Percentiles rank a stretch among this genome's conserved stretches.
Conservation (phyloP, 1,140 invertebrate species). For the Limonius californicus region DNA sequence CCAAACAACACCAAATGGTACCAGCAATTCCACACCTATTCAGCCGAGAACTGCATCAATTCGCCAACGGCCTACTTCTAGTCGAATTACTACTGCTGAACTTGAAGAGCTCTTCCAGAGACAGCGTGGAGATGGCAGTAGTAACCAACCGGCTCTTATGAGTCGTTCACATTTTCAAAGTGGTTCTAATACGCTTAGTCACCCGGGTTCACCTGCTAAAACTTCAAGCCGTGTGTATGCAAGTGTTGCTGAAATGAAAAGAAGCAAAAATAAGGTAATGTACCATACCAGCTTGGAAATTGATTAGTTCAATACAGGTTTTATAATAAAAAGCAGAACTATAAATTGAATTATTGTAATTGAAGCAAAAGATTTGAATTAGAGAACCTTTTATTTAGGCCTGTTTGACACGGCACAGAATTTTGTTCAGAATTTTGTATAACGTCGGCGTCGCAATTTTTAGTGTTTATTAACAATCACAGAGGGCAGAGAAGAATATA, state of each 20-base stretch:
- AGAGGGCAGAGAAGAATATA: no score
- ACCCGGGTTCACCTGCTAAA: constrained; percentile 56
- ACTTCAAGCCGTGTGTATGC: constrained; percentile 71
- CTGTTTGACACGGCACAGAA: no score
- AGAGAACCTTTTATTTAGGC: no score
- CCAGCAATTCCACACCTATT: constrained; percentile 50
- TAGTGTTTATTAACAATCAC: no score
- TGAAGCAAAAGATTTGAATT: no score
- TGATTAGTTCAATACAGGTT: no score
- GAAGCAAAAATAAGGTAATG: constrained; percentile 71
- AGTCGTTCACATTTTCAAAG: constrained; percentile 70
- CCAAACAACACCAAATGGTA: constrained; percentile 50
- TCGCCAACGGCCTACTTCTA: constrained; percentile 77
- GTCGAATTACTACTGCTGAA: constrained; percentile 83
- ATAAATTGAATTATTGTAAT: no score
- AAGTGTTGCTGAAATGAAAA: constrained; percentile 94
- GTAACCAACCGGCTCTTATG: constrained; percentile 59
- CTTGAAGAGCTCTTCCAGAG: constrained; percentile 86
- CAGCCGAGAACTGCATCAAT: constrained; percentile 83
- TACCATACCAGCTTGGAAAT: no score
- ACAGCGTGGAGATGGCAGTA: constrained; percentile 56
- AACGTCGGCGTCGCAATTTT: no score
- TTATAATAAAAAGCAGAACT: no score
- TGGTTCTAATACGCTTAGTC: constrained; percentile 47
- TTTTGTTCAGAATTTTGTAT: no score